phyloP scores from a whole-genome alignment of 2,797 vertebrate genomes.

The Esox lucius region DNA sequence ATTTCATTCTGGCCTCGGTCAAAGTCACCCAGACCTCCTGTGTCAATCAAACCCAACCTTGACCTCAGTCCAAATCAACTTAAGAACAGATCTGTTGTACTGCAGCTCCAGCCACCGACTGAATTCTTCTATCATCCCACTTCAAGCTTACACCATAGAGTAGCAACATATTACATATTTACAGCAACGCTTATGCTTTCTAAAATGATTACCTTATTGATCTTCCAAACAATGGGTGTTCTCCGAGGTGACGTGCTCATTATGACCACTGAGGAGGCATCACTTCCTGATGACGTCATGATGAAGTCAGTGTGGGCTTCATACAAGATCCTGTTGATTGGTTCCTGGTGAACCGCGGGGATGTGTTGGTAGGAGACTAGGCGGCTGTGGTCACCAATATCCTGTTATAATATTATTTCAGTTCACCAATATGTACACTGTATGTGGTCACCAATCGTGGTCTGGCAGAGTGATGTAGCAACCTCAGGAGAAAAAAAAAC shows the following conservation, averaged over 20 bases:
- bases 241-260: slow-evolving; percentile 43
- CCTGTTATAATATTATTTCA: slow-evolving; percentile 40
- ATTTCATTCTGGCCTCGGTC: slow-evolving; percentile 38
- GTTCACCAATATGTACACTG: background rate
- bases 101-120: background rate
- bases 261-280: slow-evolving; percentile 55
- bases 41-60: slow-evolving; percentile 4
- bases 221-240: slow-evolving; percentile 55
- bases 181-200: background rate
- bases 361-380: slow-evolving; percentile 49
- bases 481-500: background rate
- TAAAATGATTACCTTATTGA: slow-evolving; percentile 45
- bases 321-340: slow-evolving; percentile 55
- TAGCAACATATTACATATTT: background rate
- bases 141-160: background rate
- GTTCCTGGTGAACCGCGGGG: slow-evolving; percentile 39
- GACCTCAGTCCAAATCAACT: slow-evolving; percentile 16
- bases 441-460: background rate
- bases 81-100: background rate
- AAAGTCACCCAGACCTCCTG: slow-evolving; percentile 42
- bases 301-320: slow-evolving; percentile 50
- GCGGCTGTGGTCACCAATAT: slow-evolving; percentile 44
- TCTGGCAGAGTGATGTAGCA: background rate
- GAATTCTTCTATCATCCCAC: background rate
- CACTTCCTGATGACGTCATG: slow-evolving; percentile 57